These are phyloP conservation scores for Papilio machaon DNA, from an alignment of 1,140 invertebrate species.

Conservation along the genomic window DNA sequence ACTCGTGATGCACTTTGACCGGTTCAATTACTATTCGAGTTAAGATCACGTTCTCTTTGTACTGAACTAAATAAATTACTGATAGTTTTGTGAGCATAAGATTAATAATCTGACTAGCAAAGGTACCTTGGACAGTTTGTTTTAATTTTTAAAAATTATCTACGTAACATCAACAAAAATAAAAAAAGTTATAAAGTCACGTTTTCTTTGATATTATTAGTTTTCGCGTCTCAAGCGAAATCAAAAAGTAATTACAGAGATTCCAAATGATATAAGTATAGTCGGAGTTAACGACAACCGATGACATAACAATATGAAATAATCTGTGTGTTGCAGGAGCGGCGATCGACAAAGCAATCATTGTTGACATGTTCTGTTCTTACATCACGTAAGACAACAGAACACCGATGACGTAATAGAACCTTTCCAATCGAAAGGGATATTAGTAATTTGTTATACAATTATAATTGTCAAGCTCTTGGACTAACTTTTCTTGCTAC, in stretches of 20 bases:
- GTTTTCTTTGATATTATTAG: too few species aligned
- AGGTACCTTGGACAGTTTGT: neutral
- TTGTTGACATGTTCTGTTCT: slow-evolving; percentile 30
- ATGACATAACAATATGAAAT: slow-evolving; percentile 31
- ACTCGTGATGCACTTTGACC: slow-evolving; percentile 29
- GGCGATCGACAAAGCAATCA: slow-evolving; percentile 34
- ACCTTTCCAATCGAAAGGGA: slow-evolving; percentile 3
- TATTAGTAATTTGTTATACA: neutral
- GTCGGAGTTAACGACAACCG: neutral
- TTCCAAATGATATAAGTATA: slow-evolving; percentile 3
- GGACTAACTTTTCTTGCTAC: neutral
- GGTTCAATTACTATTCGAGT: slow-evolving; percentile 30
- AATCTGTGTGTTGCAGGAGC: neutral
- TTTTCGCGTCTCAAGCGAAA: neutral
- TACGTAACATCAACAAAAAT: neutral
- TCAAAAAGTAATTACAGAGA: neutral
- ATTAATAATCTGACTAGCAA: slow-evolving; percentile 2
- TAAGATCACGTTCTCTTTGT: slow-evolving; percentile 29
- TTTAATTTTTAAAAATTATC: neutral
- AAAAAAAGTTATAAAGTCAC: too few species aligned
- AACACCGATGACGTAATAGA: neutral
- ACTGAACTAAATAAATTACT: slow-evolving; percentile 15
- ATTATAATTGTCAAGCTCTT: neutral
- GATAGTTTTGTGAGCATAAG: slow-evolving; percentile 5
- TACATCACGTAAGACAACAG: slow-evolving; percentile 19